Percentiles rank a stretch among this genome's conserved stretches.
Evolutionary conservation across 2,113 vertebrate species (phyloP).

Genomic region (Misgurnus mizolepis): DNA sequence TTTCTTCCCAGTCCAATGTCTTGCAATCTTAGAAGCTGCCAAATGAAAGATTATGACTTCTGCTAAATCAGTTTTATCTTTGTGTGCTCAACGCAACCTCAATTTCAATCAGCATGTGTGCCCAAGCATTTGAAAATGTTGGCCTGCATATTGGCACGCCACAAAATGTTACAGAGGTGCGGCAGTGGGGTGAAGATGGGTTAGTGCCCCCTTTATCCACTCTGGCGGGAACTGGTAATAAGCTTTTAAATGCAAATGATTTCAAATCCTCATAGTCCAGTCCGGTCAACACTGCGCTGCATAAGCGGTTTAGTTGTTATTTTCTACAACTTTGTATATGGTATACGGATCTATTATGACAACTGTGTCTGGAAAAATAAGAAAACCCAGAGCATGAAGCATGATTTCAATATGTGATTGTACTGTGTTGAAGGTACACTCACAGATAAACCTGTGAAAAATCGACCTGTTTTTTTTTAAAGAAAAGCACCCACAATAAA

Average conservation of each 20-base stretch:
- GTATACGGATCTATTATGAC: slow-evolving; percentile 10
- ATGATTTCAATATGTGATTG: slow-evolving; percentile 35
- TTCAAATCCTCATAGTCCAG: neutral
- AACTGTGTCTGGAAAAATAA: slow-evolving; percentile 33
- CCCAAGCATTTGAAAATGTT: slow-evolving; percentile 49
- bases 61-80: slow-evolving; percentile 57
- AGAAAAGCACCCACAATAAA: neutral
- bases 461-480: no score
- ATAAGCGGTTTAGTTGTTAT: slow-evolving; percentile 9
- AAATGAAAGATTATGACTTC: slow-evolving; percentile 57
- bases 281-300: slow-evolving; percentile 24
- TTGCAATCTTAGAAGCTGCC: slow-evolving; percentile 43
- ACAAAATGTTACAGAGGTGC: neutral
- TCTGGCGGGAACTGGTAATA: slow-evolving; percentile 30
- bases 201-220: slow-evolving; percentile 41
- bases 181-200: slow-evolving; percentile 39
- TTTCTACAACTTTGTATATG: slow-evolving; percentile 31
- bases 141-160: slow-evolving; percentile 25
- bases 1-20: slow-evolving; percentile 27
- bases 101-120: slow-evolving; percentile 56
- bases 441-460: no score
- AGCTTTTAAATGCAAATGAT: slow-evolving; percentile 36
- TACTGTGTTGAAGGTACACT: slow-evolving; percentile 8
- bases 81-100: slow-evolving; percentile 54
- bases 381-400: slow-evolving; percentile 34